Conservation (phyloP, 2,797 vertebrate genomes). For the Protosalanx chinensis region DNA sequence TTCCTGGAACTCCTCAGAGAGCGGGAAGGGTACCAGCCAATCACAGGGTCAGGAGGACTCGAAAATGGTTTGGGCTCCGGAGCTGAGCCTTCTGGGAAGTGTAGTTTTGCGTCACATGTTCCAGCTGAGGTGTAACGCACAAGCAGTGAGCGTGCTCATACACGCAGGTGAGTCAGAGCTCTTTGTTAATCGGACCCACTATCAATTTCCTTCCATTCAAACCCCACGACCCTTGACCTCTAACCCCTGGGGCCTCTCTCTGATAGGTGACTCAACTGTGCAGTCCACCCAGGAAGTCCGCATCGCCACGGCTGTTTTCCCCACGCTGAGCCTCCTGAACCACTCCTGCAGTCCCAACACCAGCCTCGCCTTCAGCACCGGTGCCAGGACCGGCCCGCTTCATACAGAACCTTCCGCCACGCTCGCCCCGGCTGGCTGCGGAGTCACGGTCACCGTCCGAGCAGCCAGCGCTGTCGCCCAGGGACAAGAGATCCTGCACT, state of each 20-base stretch:
- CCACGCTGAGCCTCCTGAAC: slow-evolving; percentile 90
- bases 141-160: slow-evolving; percentile 79
- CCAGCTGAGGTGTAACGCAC: slow-evolving; percentile 91
- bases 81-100: slow-evolving; percentile 75
- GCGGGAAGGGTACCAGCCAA: slow-evolving; percentile 13
- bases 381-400: slow-evolving; percentile 2
- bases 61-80: slow-evolving; percentile 43
- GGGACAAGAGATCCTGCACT: slow-evolving; percentile 89
- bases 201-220: neutral
- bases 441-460: slow-evolving; percentile 73
- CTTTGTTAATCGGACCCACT: neutral
- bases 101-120: slow-evolving; percentile 85
- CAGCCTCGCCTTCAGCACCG: slow-evolving; percentile 77
- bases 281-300: slow-evolving; percentile 75
- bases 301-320: slow-evolving; percentile 87
- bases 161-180: slow-evolving; percentile 71
- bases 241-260: neutral
- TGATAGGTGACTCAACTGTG: slow-evolving; percentile 68
- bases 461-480: slow-evolving; percentile 71
- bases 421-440: neutral
- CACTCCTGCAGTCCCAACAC: slow-evolving; percentile 93
- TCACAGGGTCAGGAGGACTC: slow-evolving; percentile 9
- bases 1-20: slow-evolving; percentile 27
- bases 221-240: neutral
- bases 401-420: slow-evolving; percentile 7